A percentile compares a stretch with the other conserved stretches of the same genome.
These are phyloP conservation scores for Diaperis boleti DNA, from an alignment of 2,888 invertebrate genomes.

Conservation along the genomic window DNA sequence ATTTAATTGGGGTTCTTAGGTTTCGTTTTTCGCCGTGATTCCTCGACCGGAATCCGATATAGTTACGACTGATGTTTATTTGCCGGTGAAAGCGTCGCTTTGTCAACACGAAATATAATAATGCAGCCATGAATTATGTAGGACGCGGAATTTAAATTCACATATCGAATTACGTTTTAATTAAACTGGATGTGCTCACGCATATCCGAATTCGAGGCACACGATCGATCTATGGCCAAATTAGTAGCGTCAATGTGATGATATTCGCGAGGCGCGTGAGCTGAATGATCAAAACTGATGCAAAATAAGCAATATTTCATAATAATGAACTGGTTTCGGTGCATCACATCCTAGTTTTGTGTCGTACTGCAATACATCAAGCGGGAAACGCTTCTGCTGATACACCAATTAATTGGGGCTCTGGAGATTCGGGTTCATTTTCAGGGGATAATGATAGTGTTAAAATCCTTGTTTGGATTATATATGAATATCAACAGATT, in stretches of 20 bases:
- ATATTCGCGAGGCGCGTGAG: conserved; percentile 58
- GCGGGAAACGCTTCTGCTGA: conserved; percentile 17
- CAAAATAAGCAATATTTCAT: conserved; percentile 58
- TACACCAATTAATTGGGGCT: conserved; percentile 21
- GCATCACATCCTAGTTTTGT: conserved; percentile 46
- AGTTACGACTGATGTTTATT: neutral
- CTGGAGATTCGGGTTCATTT: neutral
- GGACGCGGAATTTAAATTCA: conserved; percentile 54
- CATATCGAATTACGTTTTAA: conserved; percentile 61
- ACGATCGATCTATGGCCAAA: conserved; percentile 60
- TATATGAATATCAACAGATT: too few relatives aligned
- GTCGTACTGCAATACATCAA: conserved; percentile 19
- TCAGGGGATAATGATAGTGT: neutral
- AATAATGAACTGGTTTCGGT: conserved; percentile 54
- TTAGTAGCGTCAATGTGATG: conserved; percentile 60
- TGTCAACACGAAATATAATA: conserved; percentile 11
- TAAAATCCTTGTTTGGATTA: too few relatives aligned
- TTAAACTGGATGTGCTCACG: conserved; percentile 55
- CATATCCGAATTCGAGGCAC: conserved; percentile 46
- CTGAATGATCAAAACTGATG: conserved; percentile 58
- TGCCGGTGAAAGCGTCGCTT: neutral
- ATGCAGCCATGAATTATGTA: conserved; percentile 46
- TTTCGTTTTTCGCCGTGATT: conserved; percentile 1
- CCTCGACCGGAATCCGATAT: neutral
- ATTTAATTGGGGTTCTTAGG: conserved; percentile 44